Evolutionary conservation across 2,888 invertebrate genomes (phyloP).

Genomic region (Chrysolina oricalcia): DNA sequence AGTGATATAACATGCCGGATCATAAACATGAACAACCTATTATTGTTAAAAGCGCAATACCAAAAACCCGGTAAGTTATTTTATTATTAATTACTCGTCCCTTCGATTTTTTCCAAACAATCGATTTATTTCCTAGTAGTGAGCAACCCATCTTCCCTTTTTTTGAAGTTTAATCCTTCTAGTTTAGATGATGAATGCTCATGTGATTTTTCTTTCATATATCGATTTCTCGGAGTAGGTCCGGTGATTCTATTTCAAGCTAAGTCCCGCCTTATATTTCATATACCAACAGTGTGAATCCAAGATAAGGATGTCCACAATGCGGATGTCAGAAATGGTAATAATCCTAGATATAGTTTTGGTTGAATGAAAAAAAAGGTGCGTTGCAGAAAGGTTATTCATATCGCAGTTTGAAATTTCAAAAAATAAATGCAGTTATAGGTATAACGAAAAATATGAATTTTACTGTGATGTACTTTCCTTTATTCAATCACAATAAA

Average conservation of each 20-base stretch:
- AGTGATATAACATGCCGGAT: constrained; percentile 36
- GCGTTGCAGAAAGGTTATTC: too few relatives aligned
- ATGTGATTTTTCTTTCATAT: neutral
- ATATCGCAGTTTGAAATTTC: too few relatives aligned
- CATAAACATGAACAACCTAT: constrained; percentile 52
- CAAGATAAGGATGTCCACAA: too few relatives aligned
- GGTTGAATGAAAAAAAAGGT: too few relatives aligned
- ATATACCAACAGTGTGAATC: too few relatives aligned
- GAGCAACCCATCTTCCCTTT: neutral
- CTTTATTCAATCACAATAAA: too few relatives aligned
- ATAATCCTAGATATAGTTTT: too few relatives aligned
- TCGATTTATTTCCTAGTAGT: neutral
- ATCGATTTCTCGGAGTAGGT: neutral
- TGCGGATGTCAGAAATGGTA: too few relatives aligned
- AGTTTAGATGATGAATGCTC: neutral
- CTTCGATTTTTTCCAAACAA: neutral
- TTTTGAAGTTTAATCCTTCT: neutral
- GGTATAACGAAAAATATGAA: too few relatives aligned
- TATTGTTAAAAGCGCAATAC: constrained; percentile 58
- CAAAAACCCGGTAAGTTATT: constrained; percentile 58
- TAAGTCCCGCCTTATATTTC: neutral
- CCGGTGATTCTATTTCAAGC: too few relatives aligned
- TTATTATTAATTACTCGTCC: neutral
- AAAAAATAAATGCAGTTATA: too few relatives aligned
- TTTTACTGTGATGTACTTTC: too few relatives aligned